These are phyloP conservation scores for Caenorhabditis afra DNA, from an alignment of 2,888 invertebrate species.

Conservation along the genomic window DNA sequence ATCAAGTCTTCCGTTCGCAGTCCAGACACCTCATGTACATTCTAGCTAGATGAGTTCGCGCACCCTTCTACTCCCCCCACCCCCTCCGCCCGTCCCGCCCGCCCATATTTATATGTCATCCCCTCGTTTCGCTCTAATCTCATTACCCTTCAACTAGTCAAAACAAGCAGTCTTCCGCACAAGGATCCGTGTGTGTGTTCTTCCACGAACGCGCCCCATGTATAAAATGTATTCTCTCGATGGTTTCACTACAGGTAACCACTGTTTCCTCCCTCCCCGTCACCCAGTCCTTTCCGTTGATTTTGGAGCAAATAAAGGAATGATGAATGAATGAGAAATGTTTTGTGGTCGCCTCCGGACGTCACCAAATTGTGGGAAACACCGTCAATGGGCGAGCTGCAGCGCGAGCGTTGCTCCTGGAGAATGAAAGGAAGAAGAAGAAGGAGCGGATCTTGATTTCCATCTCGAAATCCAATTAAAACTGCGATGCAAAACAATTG, in stretches of 20 bases:
- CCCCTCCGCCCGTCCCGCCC: neutral
- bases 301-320: constrained; percentile 49
- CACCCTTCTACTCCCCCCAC: constrained; percentile 24
- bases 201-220: neutral
- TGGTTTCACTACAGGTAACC: constrained; percentile 55
- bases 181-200: neutral
- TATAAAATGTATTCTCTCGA: constrained; percentile 33
- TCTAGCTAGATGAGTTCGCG: constrained; percentile 33
- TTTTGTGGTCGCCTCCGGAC: constrained; percentile 36
- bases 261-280: constrained; percentile 6
- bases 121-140: constrained; percentile 18
- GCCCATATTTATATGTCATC: constrained; percentile 17
- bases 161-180: neutral
- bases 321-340: constrained; percentile 18
- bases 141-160: constrained; percentile 39
- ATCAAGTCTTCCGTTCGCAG: constrained; percentile 30
- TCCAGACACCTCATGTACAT: constrained; percentile 29
- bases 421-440: neutral
- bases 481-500: neutral
- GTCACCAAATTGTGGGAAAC: constrained; percentile 41
- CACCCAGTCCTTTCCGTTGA: constrained; percentile 40
- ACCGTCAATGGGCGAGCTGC: constrained; percentile 7
- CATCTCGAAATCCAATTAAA: neutral
- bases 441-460: neutral
- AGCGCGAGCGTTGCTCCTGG: neutral